phyloP scores from a whole-genome alignment of 1,140 invertebrate genomes.

The Drosophila repleta region DNA sequence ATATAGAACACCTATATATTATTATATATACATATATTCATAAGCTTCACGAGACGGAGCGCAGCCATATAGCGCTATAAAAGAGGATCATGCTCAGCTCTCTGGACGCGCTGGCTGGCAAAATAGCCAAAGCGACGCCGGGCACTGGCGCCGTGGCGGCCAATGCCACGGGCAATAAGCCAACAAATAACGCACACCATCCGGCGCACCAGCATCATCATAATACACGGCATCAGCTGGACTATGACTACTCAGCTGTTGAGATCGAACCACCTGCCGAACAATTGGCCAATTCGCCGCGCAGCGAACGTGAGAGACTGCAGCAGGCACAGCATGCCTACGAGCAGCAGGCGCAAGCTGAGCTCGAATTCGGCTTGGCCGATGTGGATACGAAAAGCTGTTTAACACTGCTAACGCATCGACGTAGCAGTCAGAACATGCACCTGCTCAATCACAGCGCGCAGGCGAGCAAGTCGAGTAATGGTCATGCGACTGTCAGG shows the following conservation, averaged over 20 bases:
- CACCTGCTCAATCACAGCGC: conserved; percentile 45
- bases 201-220: conserved; percentile 63
- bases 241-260: conserved; percentile 72
- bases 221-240: conserved; percentile 45
- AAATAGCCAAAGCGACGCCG: conserved; percentile 88
- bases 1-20: neutral
- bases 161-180: conserved; percentile 56
- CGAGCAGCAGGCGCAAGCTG: conserved; percentile 67
- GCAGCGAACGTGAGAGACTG: conserved; percentile 61
- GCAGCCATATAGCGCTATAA: neutral
- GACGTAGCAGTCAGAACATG: conserved; percentile 44
- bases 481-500: conserved; percentile 8
- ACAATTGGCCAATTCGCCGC: conserved; percentile 70
- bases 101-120: conserved; percentile 91
- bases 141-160: conserved; percentile 65
- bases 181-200: conserved; percentile 52
- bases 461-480: conserved; percentile 37
- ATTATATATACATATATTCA: neutral
- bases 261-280: conserved; percentile 74
- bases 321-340: conserved; percentile 73
- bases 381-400: conserved; percentile 62
- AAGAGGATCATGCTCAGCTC: conserved; percentile 88
- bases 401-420: conserved; percentile 51
- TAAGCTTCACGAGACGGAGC: too few relatives aligned
- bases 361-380: conserved; percentile 63